Conservation (phyloP, 2,888 invertebrate species). For the Pseudococcus viburni region DNA sequence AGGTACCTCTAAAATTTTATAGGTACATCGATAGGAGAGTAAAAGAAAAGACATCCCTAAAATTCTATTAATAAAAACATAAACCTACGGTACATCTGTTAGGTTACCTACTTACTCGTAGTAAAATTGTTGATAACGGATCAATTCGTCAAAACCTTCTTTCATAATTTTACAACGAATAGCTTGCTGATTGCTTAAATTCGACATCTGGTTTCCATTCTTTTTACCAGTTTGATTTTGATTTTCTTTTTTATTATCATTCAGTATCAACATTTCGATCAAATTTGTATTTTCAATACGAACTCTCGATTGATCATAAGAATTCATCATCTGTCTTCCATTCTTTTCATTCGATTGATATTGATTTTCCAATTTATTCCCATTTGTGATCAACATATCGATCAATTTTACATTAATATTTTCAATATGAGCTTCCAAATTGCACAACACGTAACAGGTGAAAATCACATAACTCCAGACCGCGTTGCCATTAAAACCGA, state of each 20-base stretch:
- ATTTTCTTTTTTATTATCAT: not conserved
- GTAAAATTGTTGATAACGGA: conserved; percentile 39
- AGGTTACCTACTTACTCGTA: not conserved
- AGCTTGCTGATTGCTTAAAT: not conserved
- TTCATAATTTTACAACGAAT: not conserved
- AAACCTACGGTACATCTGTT: not conserved
- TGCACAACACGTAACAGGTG: conserved; percentile 16
- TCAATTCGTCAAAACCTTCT: not conserved
- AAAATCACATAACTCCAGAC: not conserved
- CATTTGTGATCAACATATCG: not conserved
- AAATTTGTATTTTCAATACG: no score
- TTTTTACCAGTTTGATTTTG: not conserved
- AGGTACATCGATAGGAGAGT: no score
- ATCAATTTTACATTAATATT: not conserved
- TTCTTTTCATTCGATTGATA: no score
- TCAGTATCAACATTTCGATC: no score
- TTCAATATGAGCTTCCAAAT: conserved; percentile 39
- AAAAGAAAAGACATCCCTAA: no score
- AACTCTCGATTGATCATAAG: no score
- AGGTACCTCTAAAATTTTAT: not conserved
- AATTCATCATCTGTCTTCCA: no score
- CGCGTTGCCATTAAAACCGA: not conserved
- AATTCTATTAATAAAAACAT: no score
- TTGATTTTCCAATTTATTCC: not conserved
- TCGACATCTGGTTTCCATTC: not conserved